Evolutionary conservation across 2,797 vertebrate genomes (phyloP), one percentile per base, ranked within the genome.

Genomic region (Arctocebus calabarensis): DNA sequence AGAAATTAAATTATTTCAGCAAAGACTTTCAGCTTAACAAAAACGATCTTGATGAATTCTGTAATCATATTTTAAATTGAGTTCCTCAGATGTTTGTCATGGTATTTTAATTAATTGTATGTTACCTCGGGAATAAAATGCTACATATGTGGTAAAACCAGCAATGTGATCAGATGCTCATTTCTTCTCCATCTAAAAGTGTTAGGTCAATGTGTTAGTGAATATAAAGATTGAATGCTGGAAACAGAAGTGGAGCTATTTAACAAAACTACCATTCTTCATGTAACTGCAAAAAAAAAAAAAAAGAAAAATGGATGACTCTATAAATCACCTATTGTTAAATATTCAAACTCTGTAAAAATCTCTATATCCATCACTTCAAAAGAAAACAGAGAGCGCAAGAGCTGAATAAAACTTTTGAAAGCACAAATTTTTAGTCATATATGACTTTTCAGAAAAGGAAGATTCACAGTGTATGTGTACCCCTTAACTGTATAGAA

Each of bases 41-140:
- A 82, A 91, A 68, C 55, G 13, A 78, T 77, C 48, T 68, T 34
- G 81, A 81, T 77, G 8, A 61, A 82, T 84, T 85, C 61, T 59
- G 12, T 68, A 81, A 81, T 82, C 29, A 78, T 22, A 78, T 61
- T 92, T 74, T 74, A 87, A 13, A 29, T 11, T 86, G 23, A 88
- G 62, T 91, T 83, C 79, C 71, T 92, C 57, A 86, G 59, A 43
- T 94, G 88, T 78, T 83, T 96, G 27, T 68, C 27, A 82, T 10
- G 83, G 12, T 86, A 62, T 74, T 79, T 79, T 90, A 92, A 90
- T 45, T 91, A 59, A 20, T 23, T 81, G 6, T 52, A 62, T 19
- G 4, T 59, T 32, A 77, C 19, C 29, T 83, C 57, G 43, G 9
- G 94, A 32, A 45, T 85, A 74, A 83, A 88, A 81, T 93, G 71